Evolutionary conservation across 1,140 invertebrate genomes (phyloP), one percentile per base, ranked within the genome.

Genomic region (Aculops lycopersici): DNA sequence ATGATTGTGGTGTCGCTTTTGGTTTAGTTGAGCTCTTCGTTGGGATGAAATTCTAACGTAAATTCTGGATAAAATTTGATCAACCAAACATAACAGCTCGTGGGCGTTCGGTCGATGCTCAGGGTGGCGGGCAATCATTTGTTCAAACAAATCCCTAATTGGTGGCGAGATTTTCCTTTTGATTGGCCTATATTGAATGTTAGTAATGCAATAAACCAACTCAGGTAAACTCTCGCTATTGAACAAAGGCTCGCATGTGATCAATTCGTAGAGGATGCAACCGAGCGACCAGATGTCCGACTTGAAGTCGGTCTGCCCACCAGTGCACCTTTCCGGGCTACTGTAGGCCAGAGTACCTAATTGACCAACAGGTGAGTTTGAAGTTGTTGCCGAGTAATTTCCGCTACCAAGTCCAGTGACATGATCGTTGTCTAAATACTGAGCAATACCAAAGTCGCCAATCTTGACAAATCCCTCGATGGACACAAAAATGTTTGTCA

Each of bases 361-460:
- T 45, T 17, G 37, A 31, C 1, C 8, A 40, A 18, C 43, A 19
- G 39, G 21, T 39, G 12, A 19, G 31, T 35, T 39, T 41, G 37
- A 36, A 31, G n/a, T 31, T 31, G 8, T 31, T 31, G 8, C 8
- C n/a, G 8, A 31, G 8, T 31, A n/a, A 8, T 31, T n/a, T 31
- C n/a, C n/a, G 24, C n/a, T n/a, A 8, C 46, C 75, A 44, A 71
- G 64, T 3, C 73, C 72, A 45, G 68, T 69, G 20, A 63, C 63
- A 42, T 60, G 54, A 47, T 64, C 61, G 0, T 71, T 70, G 35
- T 64, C 66, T 58, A 76, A 60, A 49, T 74, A 66, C 57, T 75
- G 75, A 2, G 69, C 70, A 41, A 76, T 75, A n/a, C 72, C 72
- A 60, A 76, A 75, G 55, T 75, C 73, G 2, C 72, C 72, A 20